phyloP scores from a whole-genome alignment of 2,797 vertebrate species.

The Acrocephalus scirpaceus region DNA sequence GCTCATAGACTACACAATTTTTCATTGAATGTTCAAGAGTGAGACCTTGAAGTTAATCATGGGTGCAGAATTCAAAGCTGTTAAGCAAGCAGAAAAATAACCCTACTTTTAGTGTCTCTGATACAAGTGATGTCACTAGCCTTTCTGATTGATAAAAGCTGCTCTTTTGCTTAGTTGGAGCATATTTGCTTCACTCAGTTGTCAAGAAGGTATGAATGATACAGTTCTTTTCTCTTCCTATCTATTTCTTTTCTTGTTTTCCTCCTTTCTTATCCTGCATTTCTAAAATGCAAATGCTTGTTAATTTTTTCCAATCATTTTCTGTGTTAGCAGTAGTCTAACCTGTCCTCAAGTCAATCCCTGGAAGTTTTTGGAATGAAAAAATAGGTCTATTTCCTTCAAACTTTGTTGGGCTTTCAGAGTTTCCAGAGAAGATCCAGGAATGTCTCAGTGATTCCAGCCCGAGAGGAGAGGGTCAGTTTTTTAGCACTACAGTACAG shows the following conservation, averaged over 20 bases:
- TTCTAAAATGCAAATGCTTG: neutral
- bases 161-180: neutral
- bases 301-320: neutral
- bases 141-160: neutral
- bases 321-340: neutral
- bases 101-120: neutral
- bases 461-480: fast-evolving
- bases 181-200: neutral
- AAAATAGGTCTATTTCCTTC: neutral
- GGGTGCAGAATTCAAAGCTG: neutral
- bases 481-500: neutral
- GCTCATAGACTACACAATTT: neutral
- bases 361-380: neutral
- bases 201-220: neutral
- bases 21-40: neutral
- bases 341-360: neutral
- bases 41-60: neutral
- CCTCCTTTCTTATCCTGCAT: neutral
- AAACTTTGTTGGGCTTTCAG: neutral
- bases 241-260: neutral
- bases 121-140: neutral
- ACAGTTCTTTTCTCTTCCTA: neutral
- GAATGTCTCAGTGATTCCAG: neutral
- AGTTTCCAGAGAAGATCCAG: neutral
- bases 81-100: neutral